Evolutionary conservation across 1,140 invertebrate species (phyloP), one percentile per base, ranked within the genome.

Genomic region (Triops cancriformis): DNA sequence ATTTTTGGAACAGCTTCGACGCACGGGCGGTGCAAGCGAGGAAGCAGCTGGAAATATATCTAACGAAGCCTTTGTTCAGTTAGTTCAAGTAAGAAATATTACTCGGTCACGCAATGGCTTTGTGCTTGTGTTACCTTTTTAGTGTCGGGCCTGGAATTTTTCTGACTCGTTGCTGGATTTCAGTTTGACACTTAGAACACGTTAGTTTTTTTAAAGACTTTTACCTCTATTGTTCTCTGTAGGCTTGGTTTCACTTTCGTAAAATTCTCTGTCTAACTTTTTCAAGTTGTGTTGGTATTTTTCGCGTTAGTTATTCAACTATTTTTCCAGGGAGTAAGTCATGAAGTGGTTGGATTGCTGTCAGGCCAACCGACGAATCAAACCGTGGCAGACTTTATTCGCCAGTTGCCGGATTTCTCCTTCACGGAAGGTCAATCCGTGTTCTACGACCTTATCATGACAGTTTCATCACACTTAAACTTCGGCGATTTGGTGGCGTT

Each of bases 301-400:
- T 64, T 45, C 18, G n/a, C 14, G 14, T 64, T 64, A 0, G 6
- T n/a, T 73, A 1, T 76, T 72, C 28, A 76, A 18, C 28, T 74
- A 27, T 26, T 78, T 18, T 51, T 79, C 5, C 51, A 75, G 45
- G 77, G 79, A 14, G 72, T 80, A 11, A 43, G 74, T 42, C 37
- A 31, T 7, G 73, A 80, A 45, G 77, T 80, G n/a, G 73, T 75
- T 1, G 74, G 77, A 14, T 41, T 75, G 23, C 23, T 80, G 23
- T 37, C 72, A 18, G 83, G 83, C 23, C 81, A 82, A 41, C 80
- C 79, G 42, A 77, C 81, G 14, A 74, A 74, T 26, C 42, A 75
- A 26, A 86, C 86, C 26, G 83, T 88, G 43, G 83, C 86, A 18
- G 83, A 86, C 73, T 84, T 87, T 31, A 79, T 88, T n/a, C 81